Conservation (phyloP, 2,888 invertebrate genomes). For the Lamellibrachia satsuma region DNA sequence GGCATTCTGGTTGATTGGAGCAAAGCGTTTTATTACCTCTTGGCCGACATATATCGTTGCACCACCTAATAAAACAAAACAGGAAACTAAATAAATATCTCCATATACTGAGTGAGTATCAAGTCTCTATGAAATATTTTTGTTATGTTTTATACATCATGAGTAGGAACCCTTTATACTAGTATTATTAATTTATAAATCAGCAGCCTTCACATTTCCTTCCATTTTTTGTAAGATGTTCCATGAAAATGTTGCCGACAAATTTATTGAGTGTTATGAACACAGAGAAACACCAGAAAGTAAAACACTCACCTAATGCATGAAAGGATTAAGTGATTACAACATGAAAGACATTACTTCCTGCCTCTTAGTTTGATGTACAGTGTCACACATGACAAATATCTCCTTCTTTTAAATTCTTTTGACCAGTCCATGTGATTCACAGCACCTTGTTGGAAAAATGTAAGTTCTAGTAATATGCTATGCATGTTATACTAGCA, state of each 20-base stretch:
- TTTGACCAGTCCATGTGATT: neutral
- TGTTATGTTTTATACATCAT: neutral
- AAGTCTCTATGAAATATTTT: neutral
- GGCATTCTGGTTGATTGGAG: constrained; percentile 40
- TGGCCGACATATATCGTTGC: constrained; percentile 43
- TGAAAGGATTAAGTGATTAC: no score
- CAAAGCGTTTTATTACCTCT: constrained; percentile 38
- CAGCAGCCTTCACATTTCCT: neutral
- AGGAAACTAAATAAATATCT: neutral
- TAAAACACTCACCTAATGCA: neutral
- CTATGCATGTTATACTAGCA: neutral
- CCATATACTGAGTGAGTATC: constrained; percentile 1
- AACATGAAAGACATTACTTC: no score
- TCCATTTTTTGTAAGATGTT: neutral
- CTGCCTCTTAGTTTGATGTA: no score
- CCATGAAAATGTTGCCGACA: neutral
- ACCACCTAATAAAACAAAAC: constrained; percentile 30
- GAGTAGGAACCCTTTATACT: neutral
- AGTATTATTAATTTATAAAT: no score
- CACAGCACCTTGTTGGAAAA: no score
- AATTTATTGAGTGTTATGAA: neutral
- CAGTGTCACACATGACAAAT: no score
- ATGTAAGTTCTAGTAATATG: neutral
- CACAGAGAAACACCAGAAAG: neutral
- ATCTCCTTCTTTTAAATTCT: neutral